Conservation (phyloP, 1,140 invertebrate genomes). For the Polyergus mexicanus region DNA sequence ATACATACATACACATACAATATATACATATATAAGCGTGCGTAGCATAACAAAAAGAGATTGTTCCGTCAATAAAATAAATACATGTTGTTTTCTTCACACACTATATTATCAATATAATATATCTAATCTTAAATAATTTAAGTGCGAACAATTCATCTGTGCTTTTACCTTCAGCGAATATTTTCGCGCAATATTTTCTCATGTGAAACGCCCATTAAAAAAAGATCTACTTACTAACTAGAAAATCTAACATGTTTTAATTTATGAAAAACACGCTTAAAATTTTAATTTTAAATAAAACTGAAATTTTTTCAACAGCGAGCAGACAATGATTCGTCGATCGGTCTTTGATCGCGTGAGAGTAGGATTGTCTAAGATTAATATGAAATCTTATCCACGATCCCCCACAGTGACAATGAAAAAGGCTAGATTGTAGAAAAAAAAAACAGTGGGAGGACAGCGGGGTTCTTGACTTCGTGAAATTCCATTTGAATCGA, state of each 20-base stretch:
- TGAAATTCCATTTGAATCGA: slow-evolving; percentile 66
- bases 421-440: slow-evolving; percentile 22
- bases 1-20: too few relatives aligned
- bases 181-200: slow-evolving; percentile 10
- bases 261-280: not conserved
- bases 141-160: not conserved
- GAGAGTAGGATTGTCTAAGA: slow-evolving; percentile 4
- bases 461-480: slow-evolving; percentile 36
- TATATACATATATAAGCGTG: too few relatives aligned
- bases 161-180: not conserved
- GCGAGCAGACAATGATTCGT: not conserved
- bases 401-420: slow-evolving; percentile 15
- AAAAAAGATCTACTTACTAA: not conserved
- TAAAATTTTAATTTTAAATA: not conserved
- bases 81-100: not conserved
- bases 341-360: not conserved
- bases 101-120: not conserved
- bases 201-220: not conserved
- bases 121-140: slow-evolving; percentile 18
- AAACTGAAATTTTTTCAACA: slow-evolving; percentile 17
- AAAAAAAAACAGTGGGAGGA: slow-evolving; percentile 18
- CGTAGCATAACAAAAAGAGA: slow-evolving; percentile 25
- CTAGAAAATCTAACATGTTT: not conserved
- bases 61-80: slow-evolving; percentile 29
- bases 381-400: slow-evolving; percentile 26